Percentiles rank a stretch among this genome's conserved stretches.
phyloP scores from a whole-genome alignment of 2,113 vertebrate genomes.

The Mellivora capensis region DNA sequence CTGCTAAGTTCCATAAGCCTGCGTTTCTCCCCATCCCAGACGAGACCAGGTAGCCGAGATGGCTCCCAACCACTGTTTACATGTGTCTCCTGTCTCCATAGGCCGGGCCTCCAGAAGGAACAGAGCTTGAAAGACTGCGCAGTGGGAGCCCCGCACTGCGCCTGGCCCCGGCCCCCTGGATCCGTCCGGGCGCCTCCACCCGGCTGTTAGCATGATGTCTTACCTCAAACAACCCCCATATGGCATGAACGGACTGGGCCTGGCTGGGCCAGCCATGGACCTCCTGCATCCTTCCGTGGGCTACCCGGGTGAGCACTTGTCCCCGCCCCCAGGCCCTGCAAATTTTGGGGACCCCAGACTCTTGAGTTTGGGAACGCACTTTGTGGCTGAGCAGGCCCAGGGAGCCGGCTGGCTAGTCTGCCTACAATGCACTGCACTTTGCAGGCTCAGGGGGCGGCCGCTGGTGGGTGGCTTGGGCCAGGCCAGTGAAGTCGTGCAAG shows the following conservation, averaged over 20 bases:
- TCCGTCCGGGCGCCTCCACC: conserved; percentile 74
- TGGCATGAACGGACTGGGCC: conserved; percentile 97
- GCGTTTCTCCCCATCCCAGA: neutral
- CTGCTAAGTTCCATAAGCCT: neutral
- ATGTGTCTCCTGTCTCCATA: conserved; percentile 54
- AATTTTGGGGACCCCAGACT: accelerated
- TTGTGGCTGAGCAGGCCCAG: neutral
- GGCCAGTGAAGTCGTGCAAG: neutral
- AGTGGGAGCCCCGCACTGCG: conserved; percentile 60
- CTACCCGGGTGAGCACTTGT: conserved; percentile 89
- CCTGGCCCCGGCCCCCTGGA: conserved; percentile 65
- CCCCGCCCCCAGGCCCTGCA: neutral
- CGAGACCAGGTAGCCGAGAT: neutral
- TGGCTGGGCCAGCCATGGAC: conserved; percentile 96
- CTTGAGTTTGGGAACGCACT: neutral
- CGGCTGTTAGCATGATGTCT: conserved; percentile 99
- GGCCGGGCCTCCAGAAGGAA: conserved; percentile 43
- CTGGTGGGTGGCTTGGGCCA: neutral
- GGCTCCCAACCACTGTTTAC: neutral
- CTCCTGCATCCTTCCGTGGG: conserved; percentile 97
- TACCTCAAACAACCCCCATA: conserved; percentile 99
- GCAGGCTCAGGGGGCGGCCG: neutral
- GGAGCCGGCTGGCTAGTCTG: neutral
- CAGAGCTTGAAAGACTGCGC: conserved; percentile 38
- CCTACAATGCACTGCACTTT: neutral